A percentile compares a stretch with the other conserved stretches of the same genome.
These are phyloP conservation scores for Calyptommatus sinebrachiatus DNA, from an alignment of 2,113 vertebrate genomes.

Conservation along the genomic window DNA sequence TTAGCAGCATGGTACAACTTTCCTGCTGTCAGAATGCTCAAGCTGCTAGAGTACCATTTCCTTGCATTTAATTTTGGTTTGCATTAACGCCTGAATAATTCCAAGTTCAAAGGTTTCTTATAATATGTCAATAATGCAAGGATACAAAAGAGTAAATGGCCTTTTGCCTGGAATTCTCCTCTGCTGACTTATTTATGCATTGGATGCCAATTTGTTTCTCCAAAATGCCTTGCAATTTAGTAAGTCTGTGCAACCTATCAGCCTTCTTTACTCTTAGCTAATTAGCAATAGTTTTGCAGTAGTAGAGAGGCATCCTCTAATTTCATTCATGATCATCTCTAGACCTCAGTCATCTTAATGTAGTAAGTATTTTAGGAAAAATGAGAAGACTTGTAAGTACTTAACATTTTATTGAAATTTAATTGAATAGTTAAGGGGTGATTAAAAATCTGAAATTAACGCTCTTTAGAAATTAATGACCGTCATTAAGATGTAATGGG, in stretches of 20 bases:
- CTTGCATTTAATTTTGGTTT: slow-evolving; percentile 15
- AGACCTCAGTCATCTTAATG: slow-evolving; percentile 79
- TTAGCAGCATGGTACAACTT: background rate
- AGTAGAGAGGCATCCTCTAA: slow-evolving; percentile 65
- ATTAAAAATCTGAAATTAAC: slow-evolving; percentile 96
- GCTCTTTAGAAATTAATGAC: slow-evolving; percentile 91
- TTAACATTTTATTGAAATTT: slow-evolving; percentile 92
- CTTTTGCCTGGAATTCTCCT: slow-evolving; percentile 17
- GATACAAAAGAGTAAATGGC: slow-evolving; percentile 22
- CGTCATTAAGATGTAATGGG: slow-evolving; percentile 95
- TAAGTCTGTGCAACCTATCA: slow-evolving; percentile 36
- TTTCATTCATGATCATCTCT: slow-evolving; percentile 74
- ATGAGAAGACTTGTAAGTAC: slow-evolving; percentile 86
- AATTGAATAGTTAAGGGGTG: slow-evolving; percentile 93
- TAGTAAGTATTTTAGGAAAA: slow-evolving; percentile 87
- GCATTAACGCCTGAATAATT: slow-evolving; percentile 17
- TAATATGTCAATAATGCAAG: slow-evolving; percentile 15
- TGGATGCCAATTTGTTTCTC: slow-evolving; percentile 21
- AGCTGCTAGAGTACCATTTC: slow-evolving; percentile 8
- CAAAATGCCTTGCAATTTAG: slow-evolving; percentile 39
- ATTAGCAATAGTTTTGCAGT: slow-evolving; percentile 53
- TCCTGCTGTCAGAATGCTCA: slow-evolving; percentile 25
- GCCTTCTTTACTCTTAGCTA: slow-evolving; percentile 56
- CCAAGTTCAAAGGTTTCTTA: slow-evolving; percentile 30
- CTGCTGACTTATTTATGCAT: slow-evolving; percentile 12